Evolutionary conservation across 1,140 invertebrate genomes (phyloP), one percentile per base, ranked within the genome.

Genomic region (Saccostrea glomerata): DNA sequence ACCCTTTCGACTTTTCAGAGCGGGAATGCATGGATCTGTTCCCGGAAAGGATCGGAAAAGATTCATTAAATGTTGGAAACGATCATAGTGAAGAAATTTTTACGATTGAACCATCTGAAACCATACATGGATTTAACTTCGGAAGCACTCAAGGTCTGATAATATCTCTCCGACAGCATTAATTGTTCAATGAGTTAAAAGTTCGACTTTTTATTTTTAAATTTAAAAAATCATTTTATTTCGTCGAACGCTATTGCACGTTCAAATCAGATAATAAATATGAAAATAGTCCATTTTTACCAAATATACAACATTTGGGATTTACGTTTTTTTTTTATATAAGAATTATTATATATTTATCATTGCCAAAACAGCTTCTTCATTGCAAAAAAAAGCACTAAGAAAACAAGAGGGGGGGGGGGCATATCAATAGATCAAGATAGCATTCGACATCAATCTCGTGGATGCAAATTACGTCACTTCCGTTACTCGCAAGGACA

Each of bases 41-140:
- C 20, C 82, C 82, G 20, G 82, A 84, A 40, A 54, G 82, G n/a
- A 20, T 84, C 17, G 82, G 82, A 84, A 54, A 84, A 23, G 82
- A 84, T 54, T 54, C 82, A 54, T 17, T 77, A 30, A 30, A 25
- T 36, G 82, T n/a, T n/a, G 25, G 25, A 12, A 15, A 55, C 5
- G 17, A 3, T 0, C 20, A 25, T 7, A 17, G 54, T 84, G 54
- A 54, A 55, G 12, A 17, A 5, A 40, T 40, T 9, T 84, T 55
- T 84, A n/a, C 23, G n/a, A 84, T 84, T 25, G 82, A 84, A 36
- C 82, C 82, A 9, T 55, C 82, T 3, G 82, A 84, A n/a, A 54
- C 82, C 7, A 84, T 84, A 13, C 30, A 84, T 54, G 70, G 70
- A 77, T 30, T 77, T 30, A 30, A 25, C 13, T 25, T 36, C 9